Evolutionary conservation across 2,113 vertebrate species (phyloP).

Genomic region (Grallaria varia): DNA sequence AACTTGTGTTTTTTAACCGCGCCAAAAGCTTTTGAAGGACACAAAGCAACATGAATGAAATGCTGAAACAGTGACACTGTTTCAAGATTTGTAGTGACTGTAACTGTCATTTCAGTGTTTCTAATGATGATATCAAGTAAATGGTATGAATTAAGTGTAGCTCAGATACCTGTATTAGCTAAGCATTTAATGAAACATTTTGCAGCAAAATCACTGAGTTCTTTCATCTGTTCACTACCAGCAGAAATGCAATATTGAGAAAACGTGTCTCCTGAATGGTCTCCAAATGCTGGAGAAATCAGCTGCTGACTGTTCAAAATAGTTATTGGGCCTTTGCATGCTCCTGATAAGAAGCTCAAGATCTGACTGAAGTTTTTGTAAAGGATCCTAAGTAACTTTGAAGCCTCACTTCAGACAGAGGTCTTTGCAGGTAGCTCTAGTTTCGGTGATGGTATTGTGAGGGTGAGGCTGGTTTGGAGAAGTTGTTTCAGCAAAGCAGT

Average conservation of each 20-base stretch:
- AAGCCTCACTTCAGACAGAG: neutral
- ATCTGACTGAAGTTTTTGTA: neutral
- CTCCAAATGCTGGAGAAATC: neutral
- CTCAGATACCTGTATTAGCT: neutral
- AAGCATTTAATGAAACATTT: slow-evolving; percentile 3
- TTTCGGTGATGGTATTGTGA: neutral
- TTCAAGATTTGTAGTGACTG: neutral
- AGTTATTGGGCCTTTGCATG: neutral
- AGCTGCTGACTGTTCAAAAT: neutral
- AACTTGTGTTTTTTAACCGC: neutral
- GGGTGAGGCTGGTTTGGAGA: neutral
- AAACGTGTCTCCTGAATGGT: neutral
- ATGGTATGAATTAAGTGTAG: neutral
- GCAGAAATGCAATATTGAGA: neutral
- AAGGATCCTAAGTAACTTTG: neutral
- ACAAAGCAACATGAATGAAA: neutral
- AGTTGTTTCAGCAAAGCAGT: neutral
- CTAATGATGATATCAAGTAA: neutral
- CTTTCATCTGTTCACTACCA: neutral
- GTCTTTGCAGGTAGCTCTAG: neutral
- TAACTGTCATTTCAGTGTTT: slow-evolving; percentile 11
- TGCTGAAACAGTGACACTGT: neutral
- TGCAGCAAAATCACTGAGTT: neutral
- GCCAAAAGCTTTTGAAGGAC: neutral
- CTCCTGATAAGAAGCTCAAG: neutral